A percentile compares a stretch with the other conserved stretches of the same genome.
Evolutionary conservation across 2,797 vertebrate species (phyloP).

Genomic region (Luscinia megarhynchos): DNA sequence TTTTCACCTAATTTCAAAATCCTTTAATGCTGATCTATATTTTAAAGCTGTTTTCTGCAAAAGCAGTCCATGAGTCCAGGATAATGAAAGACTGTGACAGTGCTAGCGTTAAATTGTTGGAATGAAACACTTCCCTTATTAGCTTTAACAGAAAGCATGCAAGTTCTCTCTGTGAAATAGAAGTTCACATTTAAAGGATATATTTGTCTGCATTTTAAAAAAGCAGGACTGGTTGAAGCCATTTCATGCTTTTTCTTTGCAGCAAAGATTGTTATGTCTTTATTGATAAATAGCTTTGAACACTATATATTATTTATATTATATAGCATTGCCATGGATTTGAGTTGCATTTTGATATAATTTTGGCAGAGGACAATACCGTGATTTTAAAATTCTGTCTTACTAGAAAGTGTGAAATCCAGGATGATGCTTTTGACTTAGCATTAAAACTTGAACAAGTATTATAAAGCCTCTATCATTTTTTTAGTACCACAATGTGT

Average conservation of each 20-base stretch:
- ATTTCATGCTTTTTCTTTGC: neutral
- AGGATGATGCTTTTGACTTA: neutral
- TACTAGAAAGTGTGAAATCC: neutral
- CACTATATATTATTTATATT: neutral
- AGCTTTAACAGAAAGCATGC: neutral
- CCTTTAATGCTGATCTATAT: slow-evolving; percentile 37
- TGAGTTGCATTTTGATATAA: neutral
- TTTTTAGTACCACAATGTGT: neutral
- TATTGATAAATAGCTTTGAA: neutral
- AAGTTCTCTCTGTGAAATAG: neutral
- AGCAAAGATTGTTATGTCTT: neutral
- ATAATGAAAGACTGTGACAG: neutral
- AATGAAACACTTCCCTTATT: slow-evolving; percentile 5
- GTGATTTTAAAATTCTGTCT: neutral
- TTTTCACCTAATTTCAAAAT: slow-evolving; percentile 9
- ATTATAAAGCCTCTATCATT: neutral
- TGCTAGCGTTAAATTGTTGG: neutral
- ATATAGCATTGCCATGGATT: neutral
- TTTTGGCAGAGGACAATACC: neutral
- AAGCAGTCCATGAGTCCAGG: neutral
- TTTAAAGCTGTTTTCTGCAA: slow-evolving; percentile 34
- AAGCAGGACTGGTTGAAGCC: neutral
- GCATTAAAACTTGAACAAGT: neutral
- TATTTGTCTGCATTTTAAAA: neutral
- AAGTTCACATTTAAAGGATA: neutral